These are phyloP conservation scores for Sphaerophoria taeniata DNA, from an alignment of 2,888 invertebrate genomes.

Conservation along the genomic window DNA sequence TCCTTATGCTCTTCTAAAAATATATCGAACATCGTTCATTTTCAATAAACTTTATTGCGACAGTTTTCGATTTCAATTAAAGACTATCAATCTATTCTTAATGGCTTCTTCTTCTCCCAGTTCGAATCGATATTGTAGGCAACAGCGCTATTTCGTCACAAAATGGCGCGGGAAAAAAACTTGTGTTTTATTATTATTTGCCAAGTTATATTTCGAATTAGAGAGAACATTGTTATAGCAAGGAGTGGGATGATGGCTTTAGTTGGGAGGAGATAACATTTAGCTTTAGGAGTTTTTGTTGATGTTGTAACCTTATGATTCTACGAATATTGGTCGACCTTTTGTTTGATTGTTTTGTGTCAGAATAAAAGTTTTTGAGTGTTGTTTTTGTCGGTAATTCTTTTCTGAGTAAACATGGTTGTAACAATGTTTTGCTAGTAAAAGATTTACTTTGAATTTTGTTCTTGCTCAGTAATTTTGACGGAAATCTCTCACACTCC, in stretches of 20 bases:
- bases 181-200: slow-evolving; percentile 3
- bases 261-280: not conserved
- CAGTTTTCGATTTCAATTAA: slow-evolving; percentile 65
- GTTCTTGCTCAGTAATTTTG: too few species aligned
- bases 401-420: not conserved
- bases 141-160: not conserved
- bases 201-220: not conserved
- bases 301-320: not conserved
- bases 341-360: slow-evolving; percentile 13
- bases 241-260: not conserved
- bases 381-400: not conserved
- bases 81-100: slow-evolving; percentile 53
- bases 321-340: slow-evolving; percentile 9
- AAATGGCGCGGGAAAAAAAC: slow-evolving; percentile 11
- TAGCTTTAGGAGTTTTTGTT: not conserved
- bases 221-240: not conserved
- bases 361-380: not conserved
- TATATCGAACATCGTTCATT: slow-evolving; percentile 33
- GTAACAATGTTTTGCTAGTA: too few species aligned
- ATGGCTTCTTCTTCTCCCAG: slow-evolving; percentile 38
- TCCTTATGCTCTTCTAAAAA: not conserved
- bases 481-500: too few species aligned
- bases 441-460: too few species aligned
- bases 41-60: slow-evolving; percentile 56
- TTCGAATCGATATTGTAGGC: slow-evolving; percentile 7